A percentile compares a stretch with the other conserved stretches of the same genome.
Conservation (phyloP, 2,888 invertebrate genomes). For the Drosophila mettleri region DNA sequence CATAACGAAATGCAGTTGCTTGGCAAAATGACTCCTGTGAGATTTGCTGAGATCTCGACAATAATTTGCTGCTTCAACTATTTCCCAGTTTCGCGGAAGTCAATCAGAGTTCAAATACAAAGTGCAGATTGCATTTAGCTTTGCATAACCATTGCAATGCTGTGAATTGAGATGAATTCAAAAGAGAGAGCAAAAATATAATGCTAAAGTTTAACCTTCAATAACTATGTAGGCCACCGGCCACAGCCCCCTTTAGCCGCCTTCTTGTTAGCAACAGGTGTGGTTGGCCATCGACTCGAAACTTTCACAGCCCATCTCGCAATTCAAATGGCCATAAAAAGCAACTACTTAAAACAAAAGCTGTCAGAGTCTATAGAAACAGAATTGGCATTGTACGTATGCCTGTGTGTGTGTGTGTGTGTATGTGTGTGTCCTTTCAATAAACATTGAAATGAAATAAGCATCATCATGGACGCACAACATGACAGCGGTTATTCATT, state of each 20-base stretch:
- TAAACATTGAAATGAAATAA: conserved; percentile 59
- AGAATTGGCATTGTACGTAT: not conserved
- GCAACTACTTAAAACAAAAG: conserved; percentile 51
- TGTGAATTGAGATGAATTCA: conserved; percentile 22
- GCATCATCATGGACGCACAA: conserved; percentile 49
- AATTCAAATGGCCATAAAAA: conserved; percentile 47
- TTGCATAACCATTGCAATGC: conserved; percentile 3
- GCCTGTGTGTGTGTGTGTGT: conserved; percentile 15
- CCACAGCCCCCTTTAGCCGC: conserved; percentile 18
- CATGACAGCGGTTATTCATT: conserved; percentile 63
- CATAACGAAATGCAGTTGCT: conserved; percentile 32
- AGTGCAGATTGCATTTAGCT: conserved; percentile 30
- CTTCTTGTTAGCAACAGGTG: conserved; percentile 65
- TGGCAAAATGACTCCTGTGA: conserved; percentile 16
- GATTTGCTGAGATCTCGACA: conserved; percentile 31
- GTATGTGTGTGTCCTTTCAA: conserved; percentile 54
- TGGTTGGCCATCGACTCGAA: conserved; percentile 36
- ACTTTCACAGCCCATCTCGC: conserved; percentile 48
- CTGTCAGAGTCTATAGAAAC: conserved; percentile 29
- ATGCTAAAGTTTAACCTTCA: conserved; percentile 55
- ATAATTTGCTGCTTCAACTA: conserved; percentile 25
- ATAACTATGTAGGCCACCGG: conserved; percentile 43
- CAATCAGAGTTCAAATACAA: conserved; percentile 11
- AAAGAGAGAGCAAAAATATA: conserved; percentile 13
- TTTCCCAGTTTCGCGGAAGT: conserved; percentile 6